These are phyloP conservation scores for Nestor notabilis DNA, from an alignment of 2,113 vertebrate species.

Conservation along the genomic window DNA sequence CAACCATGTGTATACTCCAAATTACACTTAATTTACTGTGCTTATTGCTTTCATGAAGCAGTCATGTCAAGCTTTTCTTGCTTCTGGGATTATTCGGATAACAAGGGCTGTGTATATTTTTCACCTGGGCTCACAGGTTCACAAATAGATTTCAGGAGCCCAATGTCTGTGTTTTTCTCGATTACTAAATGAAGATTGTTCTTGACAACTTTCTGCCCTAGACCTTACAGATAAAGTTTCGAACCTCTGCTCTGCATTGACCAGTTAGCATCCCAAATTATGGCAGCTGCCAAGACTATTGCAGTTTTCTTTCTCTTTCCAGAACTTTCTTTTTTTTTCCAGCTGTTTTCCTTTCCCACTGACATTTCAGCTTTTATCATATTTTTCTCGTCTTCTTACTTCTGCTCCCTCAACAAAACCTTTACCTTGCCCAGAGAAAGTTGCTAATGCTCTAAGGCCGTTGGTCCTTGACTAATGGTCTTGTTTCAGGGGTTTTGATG, in stretches of 20 bases:
- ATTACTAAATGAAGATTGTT: not conserved
- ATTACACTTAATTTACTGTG: not conserved
- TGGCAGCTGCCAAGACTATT: not conserved
- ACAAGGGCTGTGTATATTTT: not conserved
- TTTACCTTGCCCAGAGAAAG: not conserved
- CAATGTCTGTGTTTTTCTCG: not conserved
- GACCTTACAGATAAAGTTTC: not conserved
- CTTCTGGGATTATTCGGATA: not conserved
- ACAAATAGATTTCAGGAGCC: not conserved
- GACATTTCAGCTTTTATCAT: not conserved
- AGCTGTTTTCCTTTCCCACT: not conserved
- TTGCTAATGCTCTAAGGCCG: not conserved
- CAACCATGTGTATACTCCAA: not conserved
- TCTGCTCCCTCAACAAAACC: not conserved
- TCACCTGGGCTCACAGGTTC: not conserved
- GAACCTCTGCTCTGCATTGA: not conserved
- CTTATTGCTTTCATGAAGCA: not conserved
- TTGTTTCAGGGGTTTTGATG: not conserved
- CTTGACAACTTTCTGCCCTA: not conserved
- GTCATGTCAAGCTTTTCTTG: not conserved
- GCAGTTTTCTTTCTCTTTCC: not conserved
- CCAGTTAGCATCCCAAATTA: not conserved
- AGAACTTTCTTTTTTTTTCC: not conserved
- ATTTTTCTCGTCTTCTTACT: not conserved
- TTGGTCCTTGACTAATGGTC: not conserved